Base-by-base conservation (phyloP, 2,888 invertebrate genomes). In the Caenorhabditis afra region DNA sequence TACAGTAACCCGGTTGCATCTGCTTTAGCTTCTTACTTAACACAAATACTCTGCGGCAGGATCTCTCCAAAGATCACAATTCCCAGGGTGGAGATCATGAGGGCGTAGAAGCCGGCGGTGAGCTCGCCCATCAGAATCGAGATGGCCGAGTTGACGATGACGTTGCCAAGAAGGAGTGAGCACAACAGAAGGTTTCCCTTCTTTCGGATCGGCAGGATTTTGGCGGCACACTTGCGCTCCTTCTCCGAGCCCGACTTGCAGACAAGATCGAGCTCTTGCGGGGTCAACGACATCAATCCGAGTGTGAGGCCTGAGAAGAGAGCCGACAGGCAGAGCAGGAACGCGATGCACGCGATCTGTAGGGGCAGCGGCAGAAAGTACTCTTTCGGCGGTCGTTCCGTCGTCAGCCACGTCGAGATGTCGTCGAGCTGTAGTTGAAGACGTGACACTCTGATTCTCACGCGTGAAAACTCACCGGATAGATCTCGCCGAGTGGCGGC, bases 231-330 rank as follows among this genome's bases (percentile, higher is more conserved):
- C 53, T 84, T 86, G 47, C 85, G 82, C 62, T 89, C 89, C 11
- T 77, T 83, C 8, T 75, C 66, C 1, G 88, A 87, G 16, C 85
- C 86, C 14, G 81, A 81, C 58, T 90, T 90, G 22, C 82, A 80
- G 50, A 90, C 89, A 7, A 90, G 79, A 74, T 87, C 85, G 82
- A 90, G 81, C 47, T 90, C 90, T 67, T 88, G 88, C 0, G 89
- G 93, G 90, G 98, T 97, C 90, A 99, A 91, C 0, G 98, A 94
- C 97, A 99, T 97, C n/a, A 99, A 92, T 0, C 99, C 93, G 39
- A 99, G 92, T 91, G 99, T 99, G 37, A 99, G 92, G 0, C 99
- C 99, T 66, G 97, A 97, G 91, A 99, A 99, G 1, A 99, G 92
- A 0, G 97, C 96, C 0, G 98, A 98, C 88, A 98, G 94, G 83